Conservation (phyloP, 1,140 invertebrate genomes). For the Gonioctena quinquepunctata region DNA sequence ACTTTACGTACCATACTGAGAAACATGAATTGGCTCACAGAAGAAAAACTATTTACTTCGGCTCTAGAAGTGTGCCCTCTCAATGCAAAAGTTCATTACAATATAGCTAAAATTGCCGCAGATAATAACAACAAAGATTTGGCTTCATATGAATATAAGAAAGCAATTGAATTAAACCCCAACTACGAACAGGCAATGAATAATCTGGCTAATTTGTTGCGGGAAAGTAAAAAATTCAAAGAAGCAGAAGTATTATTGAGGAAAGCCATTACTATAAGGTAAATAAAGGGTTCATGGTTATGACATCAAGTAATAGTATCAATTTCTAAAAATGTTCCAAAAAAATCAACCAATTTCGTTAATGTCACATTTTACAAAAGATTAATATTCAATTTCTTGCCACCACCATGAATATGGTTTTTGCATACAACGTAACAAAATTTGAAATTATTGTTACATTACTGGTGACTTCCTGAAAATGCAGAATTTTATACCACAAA, state of each 20-base stretch:
- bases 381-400: no score
- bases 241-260: constrained; percentile 79
- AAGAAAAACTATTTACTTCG: constrained; percentile 72
- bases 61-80: constrained; percentile 77
- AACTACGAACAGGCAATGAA: constrained; percentile 96
- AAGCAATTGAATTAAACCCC: constrained; percentile 69
- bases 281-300: no score
- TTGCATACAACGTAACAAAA: no score
- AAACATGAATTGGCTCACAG: constrained; percentile 79
- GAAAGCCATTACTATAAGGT: constrained; percentile 77
- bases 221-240: constrained; percentile 71
- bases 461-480: no score
- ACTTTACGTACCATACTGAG: constrained; percentile 63
- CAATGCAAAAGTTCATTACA: constrained; percentile 97
- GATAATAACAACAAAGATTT: constrained; percentile 70
- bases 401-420: no score
- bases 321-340: no score
- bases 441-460: no score
- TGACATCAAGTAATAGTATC: no score
- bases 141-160: constrained; percentile 76
- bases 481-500: no score
- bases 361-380: no score
- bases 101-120: constrained; percentile 85
- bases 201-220: constrained; percentile 92
- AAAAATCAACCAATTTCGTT: no score